Percentiles rank a stretch among this genome's conserved stretches.
Conservation (phyloP, 2,797 vertebrate genomes). For the Cottoperca gobio region DNA sequence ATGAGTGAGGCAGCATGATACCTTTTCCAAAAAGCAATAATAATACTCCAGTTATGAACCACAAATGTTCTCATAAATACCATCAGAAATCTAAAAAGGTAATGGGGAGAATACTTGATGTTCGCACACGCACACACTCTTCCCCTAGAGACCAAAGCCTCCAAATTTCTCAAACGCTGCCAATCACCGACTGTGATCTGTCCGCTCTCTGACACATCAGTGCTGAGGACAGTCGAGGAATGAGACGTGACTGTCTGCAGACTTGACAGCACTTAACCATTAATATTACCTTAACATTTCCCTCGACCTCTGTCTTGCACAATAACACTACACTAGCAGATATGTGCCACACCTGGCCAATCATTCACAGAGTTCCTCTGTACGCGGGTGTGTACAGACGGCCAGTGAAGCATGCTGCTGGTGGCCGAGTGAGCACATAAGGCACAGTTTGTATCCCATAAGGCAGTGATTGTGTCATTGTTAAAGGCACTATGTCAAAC, state of each 20-base stretch:
- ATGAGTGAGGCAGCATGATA: constrained; percentile 68
- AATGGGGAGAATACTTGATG: constrained; percentile 29
- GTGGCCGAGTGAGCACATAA: constrained; percentile 18
- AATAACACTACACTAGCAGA: constrained; percentile 55
- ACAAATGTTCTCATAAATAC: constrained; percentile 52
- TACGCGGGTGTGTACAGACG: constrained; percentile 8
- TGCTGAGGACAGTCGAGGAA: constrained; percentile 16
- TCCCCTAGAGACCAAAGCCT: neutral
- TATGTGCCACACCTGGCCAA: constrained; percentile 36
- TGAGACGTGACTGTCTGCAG: constrained; percentile 3
- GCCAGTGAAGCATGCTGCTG: neutral
- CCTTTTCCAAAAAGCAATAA: constrained; percentile 35
- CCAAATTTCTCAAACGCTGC: neutral
- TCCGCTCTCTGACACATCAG: constrained; percentile 11
- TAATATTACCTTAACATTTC: constrained; percentile 45
- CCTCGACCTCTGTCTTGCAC: constrained; percentile 42
- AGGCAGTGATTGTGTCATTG: constrained; percentile 38
- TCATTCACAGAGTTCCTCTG: constrained; percentile 44
- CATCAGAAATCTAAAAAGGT: constrained; percentile 38
- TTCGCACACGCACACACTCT: constrained; percentile 13
- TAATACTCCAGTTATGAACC: constrained; percentile 66
- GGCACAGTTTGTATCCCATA: constrained; percentile 32
- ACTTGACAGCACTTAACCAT: constrained; percentile 44
- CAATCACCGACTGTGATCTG: constrained; percentile 15
- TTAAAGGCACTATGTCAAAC: constrained; percentile 44